A percentile compares a stretch with the other conserved stretches of the same genome.
Evolutionary conservation across 2,797 vertebrate species (phyloP).

Genomic region (Spinibarbus caldwelli): DNA sequence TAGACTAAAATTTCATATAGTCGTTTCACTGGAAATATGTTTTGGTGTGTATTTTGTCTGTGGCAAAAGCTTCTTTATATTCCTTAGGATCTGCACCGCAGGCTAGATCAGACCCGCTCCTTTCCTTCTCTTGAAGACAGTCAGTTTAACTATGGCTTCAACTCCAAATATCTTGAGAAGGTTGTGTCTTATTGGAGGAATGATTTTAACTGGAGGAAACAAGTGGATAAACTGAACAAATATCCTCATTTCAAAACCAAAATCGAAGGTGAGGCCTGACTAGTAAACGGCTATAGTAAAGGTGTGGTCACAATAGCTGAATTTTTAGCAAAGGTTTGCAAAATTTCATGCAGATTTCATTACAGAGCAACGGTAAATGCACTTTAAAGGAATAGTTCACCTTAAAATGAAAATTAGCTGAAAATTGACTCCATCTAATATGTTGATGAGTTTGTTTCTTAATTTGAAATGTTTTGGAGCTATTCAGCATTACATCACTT

Average conservation of each 20-base stretch:
- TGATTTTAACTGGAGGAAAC: conserved; percentile 85
- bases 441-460: background rate
- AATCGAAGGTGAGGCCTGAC: conserved; percentile 83
- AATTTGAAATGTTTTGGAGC: background rate
- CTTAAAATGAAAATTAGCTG: background rate
- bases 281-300: background rate
- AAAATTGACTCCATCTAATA: background rate
- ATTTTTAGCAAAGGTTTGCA: background rate
- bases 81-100: conserved; percentile 81
- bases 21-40: background rate
- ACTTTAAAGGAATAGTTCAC: background rate
- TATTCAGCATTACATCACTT: background rate
- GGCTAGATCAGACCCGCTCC: conserved; percentile 81
- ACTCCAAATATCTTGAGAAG: conserved; percentile 79
- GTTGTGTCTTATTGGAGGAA: conserved; percentile 89
- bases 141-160: conserved; percentile 87
- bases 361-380: background rate
- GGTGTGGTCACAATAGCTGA: background rate
- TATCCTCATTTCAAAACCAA: conserved; percentile 88
- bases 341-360: background rate
- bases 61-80: background rate
- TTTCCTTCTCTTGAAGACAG: conserved; percentile 80
- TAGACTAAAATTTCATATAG: background rate
- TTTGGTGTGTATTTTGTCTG: background rate
- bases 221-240: conserved; percentile 84